These are phyloP conservation scores for Branchellion lobata DNA, from an alignment of 2,888 invertebrate genomes.

Conservation along the genomic window DNA sequence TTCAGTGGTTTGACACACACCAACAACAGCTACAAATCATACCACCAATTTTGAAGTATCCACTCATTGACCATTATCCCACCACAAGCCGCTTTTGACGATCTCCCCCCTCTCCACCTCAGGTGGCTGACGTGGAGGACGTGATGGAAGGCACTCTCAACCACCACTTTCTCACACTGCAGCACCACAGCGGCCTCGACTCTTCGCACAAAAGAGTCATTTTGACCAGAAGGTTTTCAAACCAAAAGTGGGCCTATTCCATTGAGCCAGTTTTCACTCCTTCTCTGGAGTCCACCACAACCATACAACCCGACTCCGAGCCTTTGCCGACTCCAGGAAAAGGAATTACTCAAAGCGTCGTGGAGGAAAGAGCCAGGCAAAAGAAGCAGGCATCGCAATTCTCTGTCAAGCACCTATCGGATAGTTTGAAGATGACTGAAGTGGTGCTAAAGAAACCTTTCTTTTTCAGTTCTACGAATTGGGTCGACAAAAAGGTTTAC, in stretches of 20 bases:
- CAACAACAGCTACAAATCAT: no score
- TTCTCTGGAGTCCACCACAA: neutral
- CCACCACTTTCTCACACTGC: conserved; percentile 55
- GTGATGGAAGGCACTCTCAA: conserved; percentile 47
- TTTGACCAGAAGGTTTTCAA: neutral
- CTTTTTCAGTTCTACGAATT: conserved; percentile 2
- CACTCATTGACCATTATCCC: no score
- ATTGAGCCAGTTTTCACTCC: neutral
- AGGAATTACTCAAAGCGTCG: neutral
- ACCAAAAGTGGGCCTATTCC: neutral
- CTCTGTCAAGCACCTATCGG: neutral
- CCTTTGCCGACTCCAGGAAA: neutral
- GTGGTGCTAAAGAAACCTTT: neutral
- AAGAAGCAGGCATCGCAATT: neutral
- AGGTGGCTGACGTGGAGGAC: conserved; percentile 44
- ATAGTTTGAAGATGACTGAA: neutral
- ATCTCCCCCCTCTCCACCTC: no score
- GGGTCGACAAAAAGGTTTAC: neutral
- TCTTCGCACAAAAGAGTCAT: conserved; percentile 53
- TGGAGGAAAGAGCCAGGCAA: neutral
- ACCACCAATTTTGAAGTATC: no score
- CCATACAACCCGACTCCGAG: neutral
- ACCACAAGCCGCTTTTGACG: no score
- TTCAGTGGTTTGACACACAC: no score
- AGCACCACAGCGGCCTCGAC: conserved; percentile 52